Conservation (phyloP, 35 echinoderm and acorn worm species). For the Lytechinus variegatus region DNA sequence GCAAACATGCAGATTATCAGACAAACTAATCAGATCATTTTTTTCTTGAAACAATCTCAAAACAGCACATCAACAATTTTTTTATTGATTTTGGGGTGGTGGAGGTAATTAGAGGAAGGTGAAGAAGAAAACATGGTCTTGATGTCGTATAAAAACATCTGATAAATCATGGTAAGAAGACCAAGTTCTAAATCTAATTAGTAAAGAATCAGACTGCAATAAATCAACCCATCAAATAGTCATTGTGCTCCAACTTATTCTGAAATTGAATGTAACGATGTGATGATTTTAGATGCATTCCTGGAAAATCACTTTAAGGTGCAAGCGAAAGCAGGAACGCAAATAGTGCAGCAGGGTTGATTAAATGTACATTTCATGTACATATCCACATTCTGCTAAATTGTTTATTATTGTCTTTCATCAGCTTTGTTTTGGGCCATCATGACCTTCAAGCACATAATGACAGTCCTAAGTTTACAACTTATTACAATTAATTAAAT, state of each 20-base stretch:
- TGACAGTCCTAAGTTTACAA: too few species aligned
- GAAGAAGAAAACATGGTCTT: not conserved
- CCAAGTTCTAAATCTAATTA: constrained; percentile 36
- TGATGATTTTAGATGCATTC: not conserved
- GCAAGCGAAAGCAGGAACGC: not conserved
- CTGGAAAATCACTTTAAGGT: not conserved
- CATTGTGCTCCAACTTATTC: not conserved
- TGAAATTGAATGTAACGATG: not conserved
- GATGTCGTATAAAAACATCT: not conserved
- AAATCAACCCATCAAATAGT: not conserved
- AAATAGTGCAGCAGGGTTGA: not conserved
- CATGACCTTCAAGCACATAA: too few species aligned
- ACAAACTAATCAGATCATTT: not conserved
- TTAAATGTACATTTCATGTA: not conserved
- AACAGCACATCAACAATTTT: not conserved
- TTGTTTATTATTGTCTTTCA: too few species aligned
- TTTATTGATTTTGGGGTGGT: not conserved
- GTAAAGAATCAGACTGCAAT: not conserved
- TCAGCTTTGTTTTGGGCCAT: too few species aligned
- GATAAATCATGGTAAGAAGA: not conserved
- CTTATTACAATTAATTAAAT: too few species aligned
- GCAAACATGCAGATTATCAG: not conserved
- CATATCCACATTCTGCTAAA: too few species aligned
- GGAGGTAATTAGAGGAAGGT: not conserved
- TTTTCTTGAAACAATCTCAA: not conserved